These are phyloP conservation scores for Microctonus brassicae DNA, from an alignment of 2,888 invertebrate genomes.

Conservation along the genomic window DNA sequence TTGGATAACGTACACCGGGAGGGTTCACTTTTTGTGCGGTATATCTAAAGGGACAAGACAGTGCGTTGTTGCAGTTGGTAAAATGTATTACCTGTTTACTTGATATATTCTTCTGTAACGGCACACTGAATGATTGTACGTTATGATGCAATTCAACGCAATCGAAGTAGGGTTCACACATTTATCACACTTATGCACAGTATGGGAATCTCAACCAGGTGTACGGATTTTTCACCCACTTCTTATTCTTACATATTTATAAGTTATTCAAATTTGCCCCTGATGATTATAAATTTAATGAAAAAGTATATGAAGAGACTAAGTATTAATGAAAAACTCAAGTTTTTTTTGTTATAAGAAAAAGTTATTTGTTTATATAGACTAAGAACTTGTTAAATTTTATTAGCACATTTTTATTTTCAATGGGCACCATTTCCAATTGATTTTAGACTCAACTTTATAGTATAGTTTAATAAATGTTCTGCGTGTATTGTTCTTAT, in stretches of 20 bases:
- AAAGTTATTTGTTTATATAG: no score
- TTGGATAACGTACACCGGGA: conserved; percentile 10
- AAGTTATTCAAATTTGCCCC: not conserved
- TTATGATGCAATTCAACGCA: not conserved
- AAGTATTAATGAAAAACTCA: no score
- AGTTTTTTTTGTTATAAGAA: no score
- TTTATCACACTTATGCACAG: not conserved
- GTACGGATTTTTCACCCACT: not conserved
- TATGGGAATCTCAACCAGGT: conserved; percentile 37
- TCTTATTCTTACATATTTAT: not conserved
- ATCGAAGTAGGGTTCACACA: conserved; percentile 13
- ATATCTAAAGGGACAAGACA: conserved; percentile 28
- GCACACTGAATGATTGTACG: conserved; percentile 30
- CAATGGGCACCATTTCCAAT: no score
- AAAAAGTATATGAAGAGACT: not conserved
- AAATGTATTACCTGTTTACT: conserved; percentile 47
- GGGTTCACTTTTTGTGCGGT: not conserved
- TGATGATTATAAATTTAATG: not conserved
- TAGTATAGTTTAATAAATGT: not conserved
- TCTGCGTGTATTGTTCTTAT: not conserved
- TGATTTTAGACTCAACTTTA: no score
- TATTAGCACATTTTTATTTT: no score
- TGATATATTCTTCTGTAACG: conserved; percentile 29
- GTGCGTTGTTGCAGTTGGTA: not conserved
- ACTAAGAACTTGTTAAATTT: no score